Conservation (phyloP, 1,140 invertebrate species). For the Plodia interpunctella region DNA sequence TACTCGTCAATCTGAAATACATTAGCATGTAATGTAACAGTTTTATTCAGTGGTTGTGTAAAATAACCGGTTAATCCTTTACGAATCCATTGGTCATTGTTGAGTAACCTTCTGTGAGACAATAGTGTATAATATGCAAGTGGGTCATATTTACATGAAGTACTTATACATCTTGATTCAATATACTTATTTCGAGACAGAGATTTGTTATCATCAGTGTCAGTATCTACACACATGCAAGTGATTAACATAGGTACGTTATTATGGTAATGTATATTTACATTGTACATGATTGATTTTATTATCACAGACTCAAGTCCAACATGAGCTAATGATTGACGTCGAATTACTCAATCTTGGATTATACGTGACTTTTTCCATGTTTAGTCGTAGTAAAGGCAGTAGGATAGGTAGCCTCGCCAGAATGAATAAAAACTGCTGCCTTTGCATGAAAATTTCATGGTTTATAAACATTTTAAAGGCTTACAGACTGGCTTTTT, state of each 20-base stretch:
- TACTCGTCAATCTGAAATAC: background rate
- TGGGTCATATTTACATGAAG: background rate
- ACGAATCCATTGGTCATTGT: conserved; percentile 4
- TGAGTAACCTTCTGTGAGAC: background rate
- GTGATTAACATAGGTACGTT: too few species aligned
- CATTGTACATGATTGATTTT: background rate
- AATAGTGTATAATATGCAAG: background rate
- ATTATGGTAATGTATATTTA: background rate
- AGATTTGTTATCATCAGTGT: background rate
- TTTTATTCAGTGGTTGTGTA: background rate
- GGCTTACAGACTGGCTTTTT: too few species aligned
- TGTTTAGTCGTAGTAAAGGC: too few species aligned
- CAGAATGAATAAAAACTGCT: too few species aligned
- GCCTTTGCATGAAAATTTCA: too few species aligned
- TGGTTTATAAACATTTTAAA: too few species aligned
- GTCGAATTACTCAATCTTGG: background rate
- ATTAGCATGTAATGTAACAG: background rate
- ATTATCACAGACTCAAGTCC: background rate
- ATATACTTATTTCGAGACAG: background rate
- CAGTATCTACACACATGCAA: too few species aligned
- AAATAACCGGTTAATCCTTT: background rate
- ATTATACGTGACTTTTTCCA: too few species aligned
- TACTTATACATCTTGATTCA: background rate
- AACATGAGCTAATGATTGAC: background rate
- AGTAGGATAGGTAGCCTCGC: too few species aligned